Evolutionary conservation across 2,113 vertebrate genomes (phyloP).

Genomic region (Chaetorhynchus papuensis): DNA sequence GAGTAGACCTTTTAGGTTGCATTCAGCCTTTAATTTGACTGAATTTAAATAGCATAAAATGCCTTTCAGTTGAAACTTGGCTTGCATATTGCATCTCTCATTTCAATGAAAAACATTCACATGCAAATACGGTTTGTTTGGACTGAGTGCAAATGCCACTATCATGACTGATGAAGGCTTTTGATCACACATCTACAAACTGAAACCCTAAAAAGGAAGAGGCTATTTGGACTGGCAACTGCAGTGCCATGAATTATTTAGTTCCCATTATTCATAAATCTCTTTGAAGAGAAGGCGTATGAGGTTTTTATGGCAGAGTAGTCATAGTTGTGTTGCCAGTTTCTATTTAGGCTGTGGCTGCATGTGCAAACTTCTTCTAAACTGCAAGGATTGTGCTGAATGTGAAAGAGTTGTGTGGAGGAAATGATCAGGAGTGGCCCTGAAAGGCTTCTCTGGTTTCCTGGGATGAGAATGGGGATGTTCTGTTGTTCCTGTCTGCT

Average conservation of each 20-base stretch:
- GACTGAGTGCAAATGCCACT: constrained; percentile 78
- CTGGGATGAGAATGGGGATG: not conserved
- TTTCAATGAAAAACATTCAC: constrained; percentile 88
- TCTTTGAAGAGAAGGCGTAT: constrained; percentile 69
- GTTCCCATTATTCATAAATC: constrained; percentile 73
- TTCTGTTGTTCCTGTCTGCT: not conserved
- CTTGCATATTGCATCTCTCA: constrained; percentile 80
- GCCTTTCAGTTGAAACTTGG: constrained; percentile 74
- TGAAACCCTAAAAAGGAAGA: constrained; percentile 73
- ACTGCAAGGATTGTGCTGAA: not conserved
- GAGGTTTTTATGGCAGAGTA: constrained; percentile 63
- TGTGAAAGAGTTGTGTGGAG: not conserved
- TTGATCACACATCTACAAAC: constrained; percentile 78
- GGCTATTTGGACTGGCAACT: constrained; percentile 75
- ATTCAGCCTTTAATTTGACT: constrained; percentile 79
- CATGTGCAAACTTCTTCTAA: not conserved
- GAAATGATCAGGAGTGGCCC: not conserved
- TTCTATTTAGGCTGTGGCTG: constrained; percentile 22
- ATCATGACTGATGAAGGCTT: constrained; percentile 80
- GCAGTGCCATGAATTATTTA: constrained; percentile 78
- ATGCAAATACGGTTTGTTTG: constrained; percentile 91
- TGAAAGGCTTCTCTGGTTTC: not conserved
- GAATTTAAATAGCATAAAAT: constrained; percentile 77
- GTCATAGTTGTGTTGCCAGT: constrained; percentile 31
- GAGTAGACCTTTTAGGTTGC: constrained; percentile 75